Evolutionary conservation across 2,888 invertebrate genomes (phyloP).

Genomic region (Scelioninae gen. 1): DNA sequence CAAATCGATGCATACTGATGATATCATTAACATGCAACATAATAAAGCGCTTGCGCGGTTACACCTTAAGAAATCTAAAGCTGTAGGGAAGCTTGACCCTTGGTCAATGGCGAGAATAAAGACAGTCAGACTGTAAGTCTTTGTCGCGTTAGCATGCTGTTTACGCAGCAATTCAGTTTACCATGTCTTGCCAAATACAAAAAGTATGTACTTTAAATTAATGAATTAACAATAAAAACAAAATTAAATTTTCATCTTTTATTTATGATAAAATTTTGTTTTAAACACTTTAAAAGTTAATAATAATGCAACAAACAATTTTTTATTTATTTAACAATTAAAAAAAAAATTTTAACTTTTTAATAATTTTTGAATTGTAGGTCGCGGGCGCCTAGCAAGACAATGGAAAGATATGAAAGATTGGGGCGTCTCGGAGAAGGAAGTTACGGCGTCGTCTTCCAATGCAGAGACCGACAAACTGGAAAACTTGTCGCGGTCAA

Average conservation of each 20-base stretch:
- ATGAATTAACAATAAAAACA: background rate
- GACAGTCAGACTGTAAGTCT: constrained; percentile 74
- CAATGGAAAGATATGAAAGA: constrained; percentile 98
- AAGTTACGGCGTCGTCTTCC: constrained; percentile 97
- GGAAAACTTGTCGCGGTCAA: constrained; percentile 98
- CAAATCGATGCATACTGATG: constrained; percentile 43
- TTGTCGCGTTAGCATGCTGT: constrained; percentile 79
- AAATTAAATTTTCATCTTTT: background rate
- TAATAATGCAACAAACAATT: too few species aligned
- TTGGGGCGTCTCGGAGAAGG: constrained; percentile 97
- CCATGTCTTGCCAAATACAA: constrained; percentile 82
- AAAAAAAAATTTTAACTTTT: too few species aligned
- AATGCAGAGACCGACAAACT: constrained; percentile 97
- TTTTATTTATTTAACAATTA: too few species aligned
- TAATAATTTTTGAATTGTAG: constrained; percentile 84
- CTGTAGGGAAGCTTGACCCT: constrained; percentile 81
- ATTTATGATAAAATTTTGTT: background rate
- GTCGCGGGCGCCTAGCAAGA: constrained; percentile 92
- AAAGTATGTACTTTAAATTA: constrained; percentile 77
- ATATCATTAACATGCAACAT: constrained; percentile 41
- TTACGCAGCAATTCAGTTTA: constrained; percentile 81
- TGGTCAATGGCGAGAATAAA: constrained; percentile 80
- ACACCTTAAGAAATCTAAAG: constrained; percentile 72
- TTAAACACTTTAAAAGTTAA: background rate
- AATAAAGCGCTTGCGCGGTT: constrained; percentile 74